These are phyloP conservation scores for Aleadryas rufinucha DNA, from an alignment of 2,113 vertebrate genomes.

Conservation along the genomic window DNA sequence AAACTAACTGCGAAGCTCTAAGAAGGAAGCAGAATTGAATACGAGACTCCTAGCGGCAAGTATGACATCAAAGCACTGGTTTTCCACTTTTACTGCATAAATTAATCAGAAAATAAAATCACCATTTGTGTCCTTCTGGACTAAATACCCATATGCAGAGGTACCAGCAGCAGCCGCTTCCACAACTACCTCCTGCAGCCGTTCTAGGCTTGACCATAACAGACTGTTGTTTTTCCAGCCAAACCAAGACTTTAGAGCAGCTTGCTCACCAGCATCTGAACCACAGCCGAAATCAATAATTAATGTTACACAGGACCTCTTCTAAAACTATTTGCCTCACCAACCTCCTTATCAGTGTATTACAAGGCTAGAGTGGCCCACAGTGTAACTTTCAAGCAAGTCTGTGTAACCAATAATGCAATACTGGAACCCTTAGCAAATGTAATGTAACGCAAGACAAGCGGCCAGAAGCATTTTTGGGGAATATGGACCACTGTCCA, in stretches of 20 bases:
- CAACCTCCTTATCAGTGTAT: neutral
- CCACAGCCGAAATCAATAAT: neutral
- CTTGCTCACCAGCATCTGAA: neutral
- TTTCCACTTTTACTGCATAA: neutral
- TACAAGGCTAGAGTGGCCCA: neutral
- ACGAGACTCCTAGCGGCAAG: accelerated
- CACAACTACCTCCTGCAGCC: neutral
- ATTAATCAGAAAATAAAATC: neutral
- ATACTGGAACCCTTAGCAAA: neutral
- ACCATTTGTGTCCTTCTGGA: neutral
- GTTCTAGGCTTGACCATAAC: neutral
- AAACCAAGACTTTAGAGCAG: neutral
- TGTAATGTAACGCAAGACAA: neutral
- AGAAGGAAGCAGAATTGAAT: neutral
- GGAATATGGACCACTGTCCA: neutral
- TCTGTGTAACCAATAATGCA: neutral
- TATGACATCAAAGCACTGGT: neutral
- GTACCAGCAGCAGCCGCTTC: neutral
- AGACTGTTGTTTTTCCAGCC: neutral
- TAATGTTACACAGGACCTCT: neutral
- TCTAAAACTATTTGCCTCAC: neutral
- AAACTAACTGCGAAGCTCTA: neutral
- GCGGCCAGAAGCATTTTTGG: neutral
- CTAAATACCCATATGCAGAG: neutral
- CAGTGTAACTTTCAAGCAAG: neutral